phyloP scores from a whole-genome alignment of 2,888 invertebrate species.

The Sturmia bella region DNA sequence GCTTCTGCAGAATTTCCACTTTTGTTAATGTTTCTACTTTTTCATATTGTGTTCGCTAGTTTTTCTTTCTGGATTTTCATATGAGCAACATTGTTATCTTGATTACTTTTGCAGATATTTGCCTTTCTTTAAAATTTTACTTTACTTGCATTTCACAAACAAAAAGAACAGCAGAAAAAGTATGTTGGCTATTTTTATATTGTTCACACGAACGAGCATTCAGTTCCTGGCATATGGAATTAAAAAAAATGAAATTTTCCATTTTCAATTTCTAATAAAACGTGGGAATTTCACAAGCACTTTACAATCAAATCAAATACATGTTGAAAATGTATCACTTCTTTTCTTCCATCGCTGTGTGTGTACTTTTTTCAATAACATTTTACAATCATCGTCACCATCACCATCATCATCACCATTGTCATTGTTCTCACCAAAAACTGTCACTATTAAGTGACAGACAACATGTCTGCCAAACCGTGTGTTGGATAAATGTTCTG shows the following conservation, averaged over 20 bases:
- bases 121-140: constrained; percentile 46
- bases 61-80: not conserved
- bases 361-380: constrained; percentile 32
- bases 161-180: constrained; percentile 4
- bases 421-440: constrained; percentile 22
- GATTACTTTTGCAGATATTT: constrained; percentile 65
- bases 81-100: constrained; percentile 47
- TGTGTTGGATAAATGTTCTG: constrained; percentile 25
- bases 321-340: constrained; percentile 65
- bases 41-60: not conserved
- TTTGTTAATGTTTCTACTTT: not conserved
- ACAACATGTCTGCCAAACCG: constrained; percentile 44
- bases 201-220: not conserved
- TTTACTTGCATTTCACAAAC: constrained; percentile 46
- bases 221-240: not conserved
- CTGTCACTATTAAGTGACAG: constrained; percentile 52
- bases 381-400: constrained; percentile 38
- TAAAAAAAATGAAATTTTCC: constrained; percentile 36
- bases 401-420: constrained; percentile 17
- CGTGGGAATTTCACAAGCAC: constrained; percentile 68
- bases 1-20: not conserved
- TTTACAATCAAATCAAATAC: constrained; percentile 68
- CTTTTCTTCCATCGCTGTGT: constrained; percentile 1
- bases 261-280: constrained; percentile 68
- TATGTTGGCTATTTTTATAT: constrained; percentile 22